Conservation (phyloP, 2,113 vertebrate species). For the Alouatta palliata region DNA sequence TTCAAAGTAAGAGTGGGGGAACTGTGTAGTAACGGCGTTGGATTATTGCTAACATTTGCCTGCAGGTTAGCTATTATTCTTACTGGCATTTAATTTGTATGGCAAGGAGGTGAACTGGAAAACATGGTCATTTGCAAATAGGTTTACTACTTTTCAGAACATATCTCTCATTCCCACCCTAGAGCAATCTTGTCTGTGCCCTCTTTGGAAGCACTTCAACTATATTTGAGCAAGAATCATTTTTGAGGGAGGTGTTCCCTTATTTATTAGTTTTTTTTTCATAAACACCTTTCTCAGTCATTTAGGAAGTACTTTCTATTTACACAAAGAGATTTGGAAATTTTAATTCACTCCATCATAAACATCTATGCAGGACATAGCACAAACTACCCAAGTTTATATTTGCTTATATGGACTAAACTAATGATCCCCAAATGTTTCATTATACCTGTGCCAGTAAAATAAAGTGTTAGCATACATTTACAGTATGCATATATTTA, state of each 20-base stretch:
- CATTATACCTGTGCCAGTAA: not conserved
- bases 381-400: not conserved
- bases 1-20: not conserved
- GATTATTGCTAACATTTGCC: not conserved
- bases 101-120: not conserved
- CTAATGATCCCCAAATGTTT: not conserved
- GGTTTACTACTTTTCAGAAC: not conserved
- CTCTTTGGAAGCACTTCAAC: not conserved
- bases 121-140: not conserved
- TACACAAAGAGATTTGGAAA: not conserved
- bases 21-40: no score
- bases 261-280: not conserved
- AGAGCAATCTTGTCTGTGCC: not conserved
- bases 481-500: not conserved
- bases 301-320: not conserved
- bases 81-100: not conserved
- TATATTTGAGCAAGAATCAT: not conserved
- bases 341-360: not conserved
- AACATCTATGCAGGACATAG: not conserved
- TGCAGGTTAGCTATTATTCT: not conserved
- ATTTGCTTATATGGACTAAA: not conserved
- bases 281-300: not conserved
- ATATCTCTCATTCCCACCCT: not conserved
- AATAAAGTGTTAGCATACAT: not conserved
- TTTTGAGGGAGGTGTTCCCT: not conserved